These are phyloP conservation scores for Amphiprion ocellaris DNA, from an alignment of 2,113 vertebrate genomes.

Conservation along the genomic window DNA sequence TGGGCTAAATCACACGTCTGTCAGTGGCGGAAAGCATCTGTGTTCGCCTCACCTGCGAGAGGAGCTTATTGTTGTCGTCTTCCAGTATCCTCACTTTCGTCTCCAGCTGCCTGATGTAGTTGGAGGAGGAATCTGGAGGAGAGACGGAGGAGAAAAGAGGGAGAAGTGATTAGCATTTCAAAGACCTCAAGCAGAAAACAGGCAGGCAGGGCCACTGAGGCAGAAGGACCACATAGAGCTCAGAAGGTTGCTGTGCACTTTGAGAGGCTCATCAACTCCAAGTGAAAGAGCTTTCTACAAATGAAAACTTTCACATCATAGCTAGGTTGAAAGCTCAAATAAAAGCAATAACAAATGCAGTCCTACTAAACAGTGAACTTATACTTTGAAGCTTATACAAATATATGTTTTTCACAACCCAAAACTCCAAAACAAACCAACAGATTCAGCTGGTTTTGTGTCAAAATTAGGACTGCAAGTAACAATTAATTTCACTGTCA, in stretches of 20 bases:
- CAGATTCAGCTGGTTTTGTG: no score
- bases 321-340: not conserved
- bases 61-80: constrained; percentile 91
- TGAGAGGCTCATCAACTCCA: not conserved
- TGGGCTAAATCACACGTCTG: not conserved
- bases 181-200: constrained; percentile 53
- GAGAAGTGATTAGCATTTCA: constrained; percentile 76
- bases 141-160: constrained; percentile 46
- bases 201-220: constrained; percentile 42
- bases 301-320: not conserved
- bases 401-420: not conserved
- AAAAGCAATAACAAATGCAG: not conserved
- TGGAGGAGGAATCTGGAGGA: constrained; percentile 90
- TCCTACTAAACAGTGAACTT: not conserved
- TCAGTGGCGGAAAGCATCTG: not conserved
- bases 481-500: no score
- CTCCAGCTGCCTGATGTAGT: constrained; percentile 95
- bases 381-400: not conserved
- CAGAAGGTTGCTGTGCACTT: constrained; percentile 25
- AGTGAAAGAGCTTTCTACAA: not conserved
- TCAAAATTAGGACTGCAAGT: no score
- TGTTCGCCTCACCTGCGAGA: constrained; percentile 88
- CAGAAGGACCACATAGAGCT: constrained; percentile 47
- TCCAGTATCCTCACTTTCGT: constrained; percentile 94
- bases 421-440: not conserved